Base-by-base conservation (phyloP, 2,888 invertebrate genomes). In the Pristionchus fissidentatus region DNA sequence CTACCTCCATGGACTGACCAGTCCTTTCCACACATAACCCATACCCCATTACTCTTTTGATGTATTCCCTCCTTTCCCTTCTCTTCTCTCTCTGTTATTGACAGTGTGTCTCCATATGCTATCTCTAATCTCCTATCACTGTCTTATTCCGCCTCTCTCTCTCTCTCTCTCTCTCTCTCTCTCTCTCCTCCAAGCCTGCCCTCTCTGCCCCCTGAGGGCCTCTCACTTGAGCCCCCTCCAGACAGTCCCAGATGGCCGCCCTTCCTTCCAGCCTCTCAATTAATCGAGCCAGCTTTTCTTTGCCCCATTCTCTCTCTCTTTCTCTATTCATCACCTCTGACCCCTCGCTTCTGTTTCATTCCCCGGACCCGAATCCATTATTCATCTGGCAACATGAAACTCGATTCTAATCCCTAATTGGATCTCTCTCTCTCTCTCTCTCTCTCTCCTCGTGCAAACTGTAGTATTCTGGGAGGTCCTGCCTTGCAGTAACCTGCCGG, bases 1-100 rank as follows among this genome's bases (percentile, higher is more conserved):
- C 66, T 66, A 35, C 38, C 35, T 38, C 38, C n/a, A n/a, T n/a
- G n/a, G n/a, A n/a, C 66, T 22, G 66, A 38, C 66, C 66, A 66
- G 66, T 38, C 66, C 38, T 7, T 10, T 22, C 35, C 62, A 35
- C 66, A 35, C 60, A 60, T 60, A 60, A 60, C 60, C 60, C 60
- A 60, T 60, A 26, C 60, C 66, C 66, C 66, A 66, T 66, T 66
- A 66, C 66, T 66, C 66, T 66, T 66, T 66, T 66, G 66, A 66
- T 66, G 66, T 66, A 66, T 66, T 66, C 66, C 35, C 19, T 66
- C 66, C 38, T 38, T 66, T n/a, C n/a, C n/a, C n/a, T n/a, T n/a
- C n/a, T n/a, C n/a, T n/a, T n/a, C n/a, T n/a, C 60, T 66, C 66
- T 66, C 66, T 66, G 26, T 66, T 66, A 66, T 66, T 66, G 66